Conservation (phyloP, 2,888 invertebrate genomes). For the Folsomia candida region DNA sequence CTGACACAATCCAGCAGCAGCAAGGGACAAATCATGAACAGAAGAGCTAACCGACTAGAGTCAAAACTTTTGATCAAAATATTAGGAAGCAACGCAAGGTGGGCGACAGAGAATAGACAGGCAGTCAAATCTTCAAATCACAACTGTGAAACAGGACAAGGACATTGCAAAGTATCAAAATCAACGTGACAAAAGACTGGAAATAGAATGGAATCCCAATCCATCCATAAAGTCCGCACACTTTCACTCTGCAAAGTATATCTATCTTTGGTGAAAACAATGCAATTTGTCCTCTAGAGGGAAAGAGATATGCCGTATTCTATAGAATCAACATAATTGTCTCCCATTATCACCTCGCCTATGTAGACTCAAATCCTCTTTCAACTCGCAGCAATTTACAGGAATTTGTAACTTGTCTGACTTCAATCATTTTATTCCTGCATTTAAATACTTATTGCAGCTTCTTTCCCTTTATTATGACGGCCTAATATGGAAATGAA, state of each 20-base stretch:
- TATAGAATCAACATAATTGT: not conserved
- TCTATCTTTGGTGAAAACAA: not conserved
- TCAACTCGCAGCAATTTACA: too few relatives aligned
- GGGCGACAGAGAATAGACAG: not conserved
- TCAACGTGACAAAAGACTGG: not conserved
- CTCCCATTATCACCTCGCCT: not conserved
- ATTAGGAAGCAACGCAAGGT: not conserved
- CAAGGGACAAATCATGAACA: not conserved
- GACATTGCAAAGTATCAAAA: not conserved
- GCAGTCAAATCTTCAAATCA: not conserved
- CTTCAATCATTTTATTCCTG: too few relatives aligned
- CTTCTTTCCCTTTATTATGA: too few relatives aligned
- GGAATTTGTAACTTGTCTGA: too few relatives aligned
- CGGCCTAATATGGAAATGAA: too few relatives aligned
- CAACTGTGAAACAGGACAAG: not conserved
- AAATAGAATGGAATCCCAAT: slow-evolving; percentile 3
- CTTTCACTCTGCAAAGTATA: too few relatives aligned
- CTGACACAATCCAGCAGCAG: not conserved
- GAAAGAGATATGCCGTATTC: not conserved
- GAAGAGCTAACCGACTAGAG: not conserved
- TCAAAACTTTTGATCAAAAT: not conserved
- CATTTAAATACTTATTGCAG: too few relatives aligned
- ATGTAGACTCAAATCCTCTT: not conserved
- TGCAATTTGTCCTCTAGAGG: not conserved
- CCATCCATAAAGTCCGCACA: slow-evolving; percentile 5